Conservation (phyloP, 1,140 invertebrate genomes). For the Macrosteles quadrilineatus region DNA sequence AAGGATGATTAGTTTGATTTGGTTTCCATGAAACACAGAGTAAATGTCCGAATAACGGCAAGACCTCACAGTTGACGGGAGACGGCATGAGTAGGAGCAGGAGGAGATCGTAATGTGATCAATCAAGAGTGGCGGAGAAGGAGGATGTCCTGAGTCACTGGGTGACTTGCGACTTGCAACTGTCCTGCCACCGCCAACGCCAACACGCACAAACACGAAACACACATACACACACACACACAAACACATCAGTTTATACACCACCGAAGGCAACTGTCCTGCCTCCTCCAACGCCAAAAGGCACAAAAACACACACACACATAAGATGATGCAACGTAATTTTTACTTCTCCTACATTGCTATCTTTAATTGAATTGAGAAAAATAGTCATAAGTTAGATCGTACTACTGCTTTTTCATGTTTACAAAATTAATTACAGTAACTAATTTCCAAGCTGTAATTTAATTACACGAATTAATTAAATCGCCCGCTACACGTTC, state of each 20-base stretch:
- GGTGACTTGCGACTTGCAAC: background rate
- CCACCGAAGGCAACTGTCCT: background rate
- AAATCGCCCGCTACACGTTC: too few relatives aligned
- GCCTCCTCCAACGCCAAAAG: background rate
- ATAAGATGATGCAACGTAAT: too few relatives aligned
- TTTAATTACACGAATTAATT: too few relatives aligned
- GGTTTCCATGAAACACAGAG: too few relatives aligned
- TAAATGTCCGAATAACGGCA: too few relatives aligned
- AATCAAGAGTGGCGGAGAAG: background rate
- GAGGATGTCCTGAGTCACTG: background rate
- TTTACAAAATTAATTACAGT: background rate
- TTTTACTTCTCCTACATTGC: too few relatives aligned
- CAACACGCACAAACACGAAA: background rate
- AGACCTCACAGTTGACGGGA: too few relatives aligned
- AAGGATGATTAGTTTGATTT: too few relatives aligned
- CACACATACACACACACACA: too few relatives aligned
- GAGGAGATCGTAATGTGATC: constrained; percentile 2
- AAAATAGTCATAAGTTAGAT: background rate
- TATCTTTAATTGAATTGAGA: background rate
- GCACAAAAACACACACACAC: background rate
- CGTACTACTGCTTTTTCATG: background rate
- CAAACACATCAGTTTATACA: background rate
- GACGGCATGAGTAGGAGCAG: background rate
- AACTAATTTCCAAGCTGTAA: background rate
- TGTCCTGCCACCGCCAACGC: background rate